Percentiles rank a stretch among this genome's conserved stretches.
Conservation (phyloP, 2,113 vertebrate genomes). For the Tragelaphus imberbis region DNA sequence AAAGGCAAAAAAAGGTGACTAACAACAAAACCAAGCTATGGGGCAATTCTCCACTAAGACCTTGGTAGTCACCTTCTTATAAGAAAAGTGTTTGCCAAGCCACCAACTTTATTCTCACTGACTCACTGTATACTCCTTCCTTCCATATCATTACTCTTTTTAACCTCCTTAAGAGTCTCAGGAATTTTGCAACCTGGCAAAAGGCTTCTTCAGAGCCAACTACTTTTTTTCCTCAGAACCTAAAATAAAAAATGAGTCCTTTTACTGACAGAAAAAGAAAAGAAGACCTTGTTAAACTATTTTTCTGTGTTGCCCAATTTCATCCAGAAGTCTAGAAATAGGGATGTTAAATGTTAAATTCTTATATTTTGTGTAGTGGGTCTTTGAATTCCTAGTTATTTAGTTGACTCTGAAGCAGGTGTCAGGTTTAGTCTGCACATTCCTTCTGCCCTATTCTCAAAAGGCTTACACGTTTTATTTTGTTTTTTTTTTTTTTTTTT, state of each 20-base stretch:
- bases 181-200: conserved; percentile 22
- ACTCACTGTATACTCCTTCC: not conserved
- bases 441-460: conserved; percentile 6
- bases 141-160: conserved; percentile 21
- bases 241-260: not conserved
- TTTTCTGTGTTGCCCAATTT: conserved; percentile 1
- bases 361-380: not conserved
- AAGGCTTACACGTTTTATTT: conserved; percentile 7
- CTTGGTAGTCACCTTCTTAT: conserved; percentile 21
- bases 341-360: not conserved
- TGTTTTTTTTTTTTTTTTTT: not conserved
- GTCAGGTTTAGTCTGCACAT: not conserved
- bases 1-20: not conserved
- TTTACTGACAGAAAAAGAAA: conserved; percentile 17
- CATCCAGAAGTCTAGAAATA: not conserved
- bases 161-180: conserved; percentile 5
- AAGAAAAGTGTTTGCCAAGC: conserved; percentile 35
- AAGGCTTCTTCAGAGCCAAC: conserved; percentile 22
- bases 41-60: not conserved
- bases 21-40: conserved; percentile 38
- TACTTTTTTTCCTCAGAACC: not conserved
- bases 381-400: conserved; percentile 31
- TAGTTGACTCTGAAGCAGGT: conserved; percentile 24
- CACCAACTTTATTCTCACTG: not conserved
- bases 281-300: not conserved